These are phyloP conservation scores for Malacoraja senta DNA, from an alignment of 2,797 vertebrate species.

Conservation along the genomic window DNA sequence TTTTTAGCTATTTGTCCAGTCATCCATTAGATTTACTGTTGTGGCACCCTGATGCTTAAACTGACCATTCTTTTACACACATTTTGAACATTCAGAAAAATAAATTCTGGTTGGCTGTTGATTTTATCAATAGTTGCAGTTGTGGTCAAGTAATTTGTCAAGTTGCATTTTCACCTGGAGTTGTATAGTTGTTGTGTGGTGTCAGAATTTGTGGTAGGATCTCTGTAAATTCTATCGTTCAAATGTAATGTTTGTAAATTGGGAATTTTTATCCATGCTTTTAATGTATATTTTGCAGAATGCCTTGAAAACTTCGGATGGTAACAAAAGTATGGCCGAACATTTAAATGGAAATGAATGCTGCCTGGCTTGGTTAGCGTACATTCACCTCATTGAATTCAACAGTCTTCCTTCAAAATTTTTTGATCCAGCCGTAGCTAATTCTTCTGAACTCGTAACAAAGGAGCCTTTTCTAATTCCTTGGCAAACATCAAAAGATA, in stretches of 20 bases:
- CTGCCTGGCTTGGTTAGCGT: constrained; percentile 81
- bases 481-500: constrained; percentile 66
- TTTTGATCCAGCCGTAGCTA: constrained; percentile 71
- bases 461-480: constrained; percentile 76
- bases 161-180: neutral
- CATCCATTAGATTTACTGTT: neutral
- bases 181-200: neutral
- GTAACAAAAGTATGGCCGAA: constrained; percentile 59
- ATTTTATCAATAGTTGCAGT: too few species aligned
- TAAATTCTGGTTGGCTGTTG: neutral
- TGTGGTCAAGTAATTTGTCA: neutral
- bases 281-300: constrained; percentile 57
- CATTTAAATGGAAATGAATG: constrained; percentile 67
- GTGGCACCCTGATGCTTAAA: neutral
- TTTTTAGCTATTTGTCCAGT: too few species aligned
- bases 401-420: constrained; percentile 69
- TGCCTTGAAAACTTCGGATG: constrained; percentile 63
- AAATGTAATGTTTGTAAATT: constrained; percentile 6
- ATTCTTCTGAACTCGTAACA: constrained; percentile 73
- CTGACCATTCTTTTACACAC: neutral
- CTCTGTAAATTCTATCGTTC: neutral
- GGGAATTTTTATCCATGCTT: neutral
- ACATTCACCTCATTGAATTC: constrained; percentile 84
- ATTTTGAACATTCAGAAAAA: neutral
- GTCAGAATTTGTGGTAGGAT: neutral